Evolutionary conservation across 2,113 vertebrate species (phyloP), one percentile per base, ranked within the genome.

Genomic region (Xiphophorus hellerii): DNA sequence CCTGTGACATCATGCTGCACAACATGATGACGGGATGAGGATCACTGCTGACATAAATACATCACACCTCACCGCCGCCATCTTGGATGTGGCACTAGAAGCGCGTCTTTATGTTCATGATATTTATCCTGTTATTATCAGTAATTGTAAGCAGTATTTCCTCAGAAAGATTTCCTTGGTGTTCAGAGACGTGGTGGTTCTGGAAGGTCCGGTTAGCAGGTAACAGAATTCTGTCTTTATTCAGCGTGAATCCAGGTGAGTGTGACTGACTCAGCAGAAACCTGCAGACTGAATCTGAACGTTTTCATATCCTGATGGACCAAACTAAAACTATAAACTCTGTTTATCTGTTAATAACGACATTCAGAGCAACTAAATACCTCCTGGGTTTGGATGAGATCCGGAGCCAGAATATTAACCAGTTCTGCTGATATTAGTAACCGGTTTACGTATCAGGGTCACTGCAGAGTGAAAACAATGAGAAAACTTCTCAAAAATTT

Each of bases 121-220:
- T 80, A 33, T 84, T 81, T 76, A 81, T 79, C 74, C 77, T 62
- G 80, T 67, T 89, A 88, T 92, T 89, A 88, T 92, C 89, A 85
- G 70, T 90, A 93, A 93, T 91, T 92, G 88, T 93, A 93, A 84
- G 83, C 80, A 71, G 84, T 85, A 84, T 80, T 84, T 27, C 22
- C 25, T 61, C 48, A 70, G 63, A 73, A 88, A 79, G 64, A 76
- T 73, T 60, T 76, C 66, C 69, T 68, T 73, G 73, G 39, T 15
- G 39, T 42, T 42, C 39, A 58, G 51, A n/a, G 51, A n/a, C 0
- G 10, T 37, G 11, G 10, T 37, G 51, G 51, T 58, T 58, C 51
- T 10, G 25, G 17, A 58, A n/a, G 51, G 22, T n/a, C 51, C 51
- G 7, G 51, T 58, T 3, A n/a, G 20, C 25, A 58, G 22, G 25